These are phyloP conservation scores for Buphagus erythrorhynchus DNA, from an alignment of 2,797 vertebrate species.

Conservation along the genomic window DNA sequence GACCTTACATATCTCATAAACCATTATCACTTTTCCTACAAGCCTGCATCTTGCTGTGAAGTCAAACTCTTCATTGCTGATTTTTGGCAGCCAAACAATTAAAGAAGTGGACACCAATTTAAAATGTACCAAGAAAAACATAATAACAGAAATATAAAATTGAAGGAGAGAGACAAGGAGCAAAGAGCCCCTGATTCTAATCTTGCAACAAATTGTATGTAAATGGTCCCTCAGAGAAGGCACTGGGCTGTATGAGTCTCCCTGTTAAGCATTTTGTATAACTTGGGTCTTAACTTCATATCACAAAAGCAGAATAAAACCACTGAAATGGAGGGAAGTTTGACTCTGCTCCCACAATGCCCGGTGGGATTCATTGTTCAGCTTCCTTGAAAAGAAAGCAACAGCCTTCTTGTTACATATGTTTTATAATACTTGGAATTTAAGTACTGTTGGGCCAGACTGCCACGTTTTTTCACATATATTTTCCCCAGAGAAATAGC, in stretches of 20 bases:
- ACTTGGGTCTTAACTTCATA: neutral
- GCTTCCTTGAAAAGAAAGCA: neutral
- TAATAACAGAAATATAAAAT: neutral
- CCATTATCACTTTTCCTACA: neutral
- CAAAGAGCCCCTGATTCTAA: neutral
- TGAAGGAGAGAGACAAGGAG: neutral
- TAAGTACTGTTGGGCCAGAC: neutral
- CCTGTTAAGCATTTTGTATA: neutral
- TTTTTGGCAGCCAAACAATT: neutral
- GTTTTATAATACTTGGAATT: neutral
- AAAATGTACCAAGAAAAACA: neutral
- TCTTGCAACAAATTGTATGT: neutral
- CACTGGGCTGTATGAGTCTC: neutral
- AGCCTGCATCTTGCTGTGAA: neutral
- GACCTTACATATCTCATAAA: neutral
- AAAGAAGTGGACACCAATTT: neutral
- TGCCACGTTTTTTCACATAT: neutral
- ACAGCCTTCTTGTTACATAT: neutral
- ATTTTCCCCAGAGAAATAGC: constrained; percentile 27
- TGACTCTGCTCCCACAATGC: neutral
- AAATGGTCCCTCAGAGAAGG: neutral
- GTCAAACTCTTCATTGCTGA: neutral
- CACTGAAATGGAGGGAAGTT: neutral
- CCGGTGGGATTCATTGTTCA: constrained; percentile 2
- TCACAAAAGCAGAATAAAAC: neutral